Evolutionary conservation across 2,888 invertebrate genomes (phyloP).

Genomic region (Macroteleia sp.): DNA sequence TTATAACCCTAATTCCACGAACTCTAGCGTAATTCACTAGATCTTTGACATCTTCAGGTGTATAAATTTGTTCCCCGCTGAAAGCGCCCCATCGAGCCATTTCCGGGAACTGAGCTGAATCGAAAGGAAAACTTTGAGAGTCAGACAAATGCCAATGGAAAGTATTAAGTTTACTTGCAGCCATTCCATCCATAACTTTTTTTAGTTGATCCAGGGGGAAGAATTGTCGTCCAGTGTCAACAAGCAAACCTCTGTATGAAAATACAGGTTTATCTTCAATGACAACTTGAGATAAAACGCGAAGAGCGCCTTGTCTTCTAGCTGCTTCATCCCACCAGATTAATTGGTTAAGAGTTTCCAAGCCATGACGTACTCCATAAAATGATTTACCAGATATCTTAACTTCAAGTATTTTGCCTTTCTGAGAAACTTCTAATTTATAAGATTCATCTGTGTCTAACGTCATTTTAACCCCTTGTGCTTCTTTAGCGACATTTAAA

Average conservation of each 20-base stretch:
- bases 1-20: slow-evolving; percentile 93
- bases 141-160: slow-evolving; percentile 97
- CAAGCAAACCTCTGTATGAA: slow-evolving; percentile 92
- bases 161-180: slow-evolving; percentile 94
- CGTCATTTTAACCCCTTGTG: slow-evolving; percentile 86
- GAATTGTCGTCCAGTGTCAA: slow-evolving; percentile 96
- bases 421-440: slow-evolving; percentile 86
- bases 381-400: slow-evolving; percentile 88
- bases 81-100: slow-evolving; percentile 94
- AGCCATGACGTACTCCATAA: slow-evolving; percentile 91
- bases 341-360: slow-evolving; percentile 91
- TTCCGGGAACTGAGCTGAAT: slow-evolving; percentile 90
- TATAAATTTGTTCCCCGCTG: slow-evolving; percentile 91
- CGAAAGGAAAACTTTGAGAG: slow-evolving; percentile 96
- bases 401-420: slow-evolving; percentile 85
- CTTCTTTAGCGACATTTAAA: slow-evolving; percentile 79
- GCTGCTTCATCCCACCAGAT: slow-evolving; percentile 91
- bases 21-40: slow-evolving; percentile 90
- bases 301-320: slow-evolving; percentile 86
- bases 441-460: slow-evolving; percentile 91
- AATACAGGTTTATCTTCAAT: slow-evolving; percentile 92
- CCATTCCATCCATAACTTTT: slow-evolving; percentile 93
- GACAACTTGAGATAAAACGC: slow-evolving; percentile 87
- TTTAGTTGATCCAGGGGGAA: slow-evolving; percentile 90
- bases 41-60: slow-evolving; percentile 88